These are phyloP conservation scores for Pseudochirops cupreus DNA, from an alignment of 2,797 vertebrate genomes.

Conservation along the genomic window DNA sequence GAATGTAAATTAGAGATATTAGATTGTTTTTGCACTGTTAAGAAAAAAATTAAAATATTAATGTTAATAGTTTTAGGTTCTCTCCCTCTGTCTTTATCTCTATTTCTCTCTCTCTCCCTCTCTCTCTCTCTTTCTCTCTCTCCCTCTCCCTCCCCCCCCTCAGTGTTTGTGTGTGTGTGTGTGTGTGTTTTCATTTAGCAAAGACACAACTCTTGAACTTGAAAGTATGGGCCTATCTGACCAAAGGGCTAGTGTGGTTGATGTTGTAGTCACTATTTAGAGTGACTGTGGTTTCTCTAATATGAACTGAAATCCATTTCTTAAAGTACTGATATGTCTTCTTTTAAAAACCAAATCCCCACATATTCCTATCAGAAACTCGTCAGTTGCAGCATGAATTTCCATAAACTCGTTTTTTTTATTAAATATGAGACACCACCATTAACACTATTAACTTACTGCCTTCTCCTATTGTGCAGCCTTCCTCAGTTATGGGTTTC, in stretches of 20 bases:
- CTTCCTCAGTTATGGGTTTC: constrained; percentile 91
- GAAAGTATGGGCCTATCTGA: not conserved
- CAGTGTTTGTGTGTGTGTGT: no score
- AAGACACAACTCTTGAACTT: not conserved
- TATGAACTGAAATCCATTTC: not conserved
- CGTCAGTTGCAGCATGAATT: not conserved
- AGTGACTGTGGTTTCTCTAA: not conserved
- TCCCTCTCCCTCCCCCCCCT: not conserved
- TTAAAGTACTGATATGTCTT: not conserved
- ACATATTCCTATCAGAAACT: not conserved
- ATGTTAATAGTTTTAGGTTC: not conserved
- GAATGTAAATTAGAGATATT: not conserved
- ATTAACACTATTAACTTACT: constrained; percentile 85
- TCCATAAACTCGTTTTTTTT: not conserved
- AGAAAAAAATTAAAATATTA: constrained; percentile 3
- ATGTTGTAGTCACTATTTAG: not conserved
- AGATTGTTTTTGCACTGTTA: not conserved
- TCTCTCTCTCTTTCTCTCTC: not conserved
- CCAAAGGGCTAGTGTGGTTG: not conserved
- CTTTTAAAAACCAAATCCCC: not conserved
- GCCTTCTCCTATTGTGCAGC: constrained; percentile 90
- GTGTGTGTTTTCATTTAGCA: not conserved
- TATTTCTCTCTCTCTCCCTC: not conserved
- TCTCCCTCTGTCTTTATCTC: not conserved
- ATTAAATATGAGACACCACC: not conserved